phyloP scores from a whole-genome alignment of 2,888 invertebrate species.

The Drosophila tripunctata region DNA sequence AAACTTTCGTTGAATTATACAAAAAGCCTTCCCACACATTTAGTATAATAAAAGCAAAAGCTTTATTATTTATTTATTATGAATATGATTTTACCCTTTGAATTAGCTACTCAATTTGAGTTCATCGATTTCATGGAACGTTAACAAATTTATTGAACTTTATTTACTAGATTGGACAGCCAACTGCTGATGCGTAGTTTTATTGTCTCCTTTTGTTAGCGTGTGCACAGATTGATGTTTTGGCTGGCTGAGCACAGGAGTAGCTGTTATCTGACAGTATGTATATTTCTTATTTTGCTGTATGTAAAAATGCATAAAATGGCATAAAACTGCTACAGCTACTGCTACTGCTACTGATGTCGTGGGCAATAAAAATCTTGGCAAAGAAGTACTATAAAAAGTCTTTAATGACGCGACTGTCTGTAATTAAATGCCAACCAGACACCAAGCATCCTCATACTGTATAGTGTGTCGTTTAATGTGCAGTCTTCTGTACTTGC shows the following conservation, averaged over 20 bases:
- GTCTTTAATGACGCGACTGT: constrained; percentile 71
- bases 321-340: constrained; percentile 55
- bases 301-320: constrained; percentile 65
- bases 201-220: constrained; percentile 20
- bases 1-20: too few relatives aligned
- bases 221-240: constrained; percentile 31
- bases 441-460: constrained; percentile 20
- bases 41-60: too few relatives aligned
- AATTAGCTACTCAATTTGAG: constrained; percentile 26
- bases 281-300: constrained; percentile 1
- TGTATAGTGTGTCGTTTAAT: constrained; percentile 1
- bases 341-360: constrained; percentile 40
- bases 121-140: constrained; percentile 38
- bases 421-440: constrained; percentile 65
- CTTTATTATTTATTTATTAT: neutral
- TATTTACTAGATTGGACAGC: constrained; percentile 34
- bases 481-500: constrained; percentile 8
- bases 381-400: constrained; percentile 72
- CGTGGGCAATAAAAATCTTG: constrained; percentile 66
- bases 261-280: constrained; percentile 17
- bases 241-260: constrained; percentile 7
- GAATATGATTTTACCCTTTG: constrained; percentile 1
- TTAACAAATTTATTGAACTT: constrained; percentile 32
- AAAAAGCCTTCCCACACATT: neutral
- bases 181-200: constrained; percentile 50